phyloP scores from a whole-genome alignment of 2,797 vertebrate genomes.

The Pogoniulus pusillus region DNA sequence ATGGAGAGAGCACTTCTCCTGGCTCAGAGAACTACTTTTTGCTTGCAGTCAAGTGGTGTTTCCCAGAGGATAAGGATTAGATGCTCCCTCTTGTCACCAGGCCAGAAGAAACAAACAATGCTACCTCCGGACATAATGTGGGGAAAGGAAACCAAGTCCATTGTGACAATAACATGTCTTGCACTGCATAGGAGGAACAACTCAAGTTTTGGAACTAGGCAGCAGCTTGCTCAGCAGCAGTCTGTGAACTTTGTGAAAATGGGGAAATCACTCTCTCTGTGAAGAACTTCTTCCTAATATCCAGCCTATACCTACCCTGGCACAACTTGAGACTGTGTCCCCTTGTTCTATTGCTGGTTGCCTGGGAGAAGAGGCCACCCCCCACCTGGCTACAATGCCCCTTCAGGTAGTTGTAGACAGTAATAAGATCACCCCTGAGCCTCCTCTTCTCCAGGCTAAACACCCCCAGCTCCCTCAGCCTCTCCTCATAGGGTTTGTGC shows the following conservation, averaged over 20 bases:
- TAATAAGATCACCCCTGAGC: too few relatives aligned
- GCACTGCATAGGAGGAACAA: neutral
- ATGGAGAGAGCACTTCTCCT: neutral
- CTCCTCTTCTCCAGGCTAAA: too few relatives aligned
- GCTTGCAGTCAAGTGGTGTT: slow-evolving; percentile 3
- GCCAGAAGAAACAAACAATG: neutral
- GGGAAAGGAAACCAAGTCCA: neutral
- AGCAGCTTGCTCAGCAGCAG: neutral
- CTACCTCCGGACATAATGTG: neutral
- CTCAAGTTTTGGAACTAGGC: neutral
- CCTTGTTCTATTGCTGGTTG: too few relatives aligned
- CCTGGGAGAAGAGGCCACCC: too few relatives aligned
- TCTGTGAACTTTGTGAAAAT: neutral
- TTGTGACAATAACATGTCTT: neutral
- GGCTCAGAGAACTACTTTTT: neutral
- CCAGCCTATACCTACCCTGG: too few relatives aligned
- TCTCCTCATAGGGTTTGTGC: too few relatives aligned
- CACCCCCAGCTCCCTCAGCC: too few relatives aligned
- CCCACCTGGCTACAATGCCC: too few relatives aligned
- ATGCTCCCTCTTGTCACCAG: neutral
- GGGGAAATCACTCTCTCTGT: too few relatives aligned
- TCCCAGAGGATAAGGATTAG: neutral
- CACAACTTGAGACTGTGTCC: too few relatives aligned
- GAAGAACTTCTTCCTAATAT: too few relatives aligned
- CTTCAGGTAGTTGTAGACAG: too few relatives aligned